These are phyloP conservation scores for Drosophila santomea DNA, from an alignment of 1,140 invertebrate species.

Conservation along the genomic window DNA sequence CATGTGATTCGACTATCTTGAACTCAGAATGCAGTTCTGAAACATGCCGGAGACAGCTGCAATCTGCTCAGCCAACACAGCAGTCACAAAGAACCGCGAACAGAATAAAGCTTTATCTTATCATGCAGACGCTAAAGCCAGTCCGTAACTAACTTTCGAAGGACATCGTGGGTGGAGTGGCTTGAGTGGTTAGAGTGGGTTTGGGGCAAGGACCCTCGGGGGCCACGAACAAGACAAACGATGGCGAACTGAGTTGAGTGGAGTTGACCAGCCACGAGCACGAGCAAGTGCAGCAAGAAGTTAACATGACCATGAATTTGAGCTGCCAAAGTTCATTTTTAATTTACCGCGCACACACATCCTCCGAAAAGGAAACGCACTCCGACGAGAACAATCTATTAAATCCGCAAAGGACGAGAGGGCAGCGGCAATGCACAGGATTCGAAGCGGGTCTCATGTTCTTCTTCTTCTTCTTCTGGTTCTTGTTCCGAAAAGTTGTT, in stretches of 20 bases:
- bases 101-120: constrained; percentile 67
- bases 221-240: constrained; percentile 58
- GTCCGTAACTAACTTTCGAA: constrained; percentile 57
- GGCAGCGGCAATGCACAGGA: constrained; percentile 4
- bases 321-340: constrained; percentile 80
- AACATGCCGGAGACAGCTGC: constrained; percentile 43
- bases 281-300: constrained; percentile 64
- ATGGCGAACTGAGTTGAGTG: constrained; percentile 54
- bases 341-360: constrained; percentile 56
- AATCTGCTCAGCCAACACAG: constrained; percentile 37
- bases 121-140: constrained; percentile 62
- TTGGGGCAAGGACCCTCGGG: not conserved
- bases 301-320: constrained; percentile 80
- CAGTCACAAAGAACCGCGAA: constrained; percentile 49
- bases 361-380: constrained; percentile 23
- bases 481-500: constrained; percentile 70
- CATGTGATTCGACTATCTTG: constrained; percentile 17
- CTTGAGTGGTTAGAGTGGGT: not conserved
- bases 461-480: constrained; percentile 7
- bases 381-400: constrained; percentile 63
- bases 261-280: constrained; percentile 57
- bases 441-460: constrained; percentile 30
- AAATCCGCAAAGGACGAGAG: constrained; percentile 43
- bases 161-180: not conserved
- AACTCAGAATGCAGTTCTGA: constrained; percentile 24